Base-by-base conservation (phyloP, 2,797 vertebrate species). In the Tiaroga cobitis region DNA sequence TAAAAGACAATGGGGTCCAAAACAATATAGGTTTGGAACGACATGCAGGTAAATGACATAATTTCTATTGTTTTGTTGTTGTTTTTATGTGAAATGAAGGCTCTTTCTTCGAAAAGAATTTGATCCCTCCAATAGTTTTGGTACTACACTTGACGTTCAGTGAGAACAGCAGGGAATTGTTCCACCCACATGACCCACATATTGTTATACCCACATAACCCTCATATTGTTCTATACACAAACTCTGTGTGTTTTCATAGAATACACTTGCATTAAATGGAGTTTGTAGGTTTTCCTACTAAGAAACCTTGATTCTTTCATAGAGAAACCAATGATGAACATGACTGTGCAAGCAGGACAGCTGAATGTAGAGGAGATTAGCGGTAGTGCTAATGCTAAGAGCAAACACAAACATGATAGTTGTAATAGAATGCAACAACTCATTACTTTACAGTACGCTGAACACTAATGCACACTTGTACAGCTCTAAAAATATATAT, bases 351-450 rank as follows among this genome's bases (percentile, higher is more conserved):
- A 80, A 81, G 32, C 19, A 65, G 34, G 26, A 34, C 10, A 72
- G 77, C 77, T 63, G 16, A 61, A 11, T 73, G 18, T 65, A 85
- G 5, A 85, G 32, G 15, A 85, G 41, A 73, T 85, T 73, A 74
- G 54, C 2, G 1, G 24, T n/a, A 72, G 11, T 73, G 78, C 18
- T 65, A 73, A 49, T 39, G 18, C 61, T 56, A 69, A 69, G 49
- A 84, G 73, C 63, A 84, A 78, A 69, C 54, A 24, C 10, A 63
- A 80, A 29, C 16, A 37, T 72, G 29, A 24, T 77, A 63, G 76
- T 34, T 85, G 39, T 70, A 78, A 78, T 69, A 51, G 65, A 74
- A 73, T 65, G 68, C 68, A 65, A 54, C 41, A 72, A 61, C 39
- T 63, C 24, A 63, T 80, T 79, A 59, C 8, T 51, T 72, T 63